Evolutionary conservation across 2,797 vertebrate species (phyloP), one percentile per base, ranked within the genome.

Genomic region (Florisuga fusca): DNA sequence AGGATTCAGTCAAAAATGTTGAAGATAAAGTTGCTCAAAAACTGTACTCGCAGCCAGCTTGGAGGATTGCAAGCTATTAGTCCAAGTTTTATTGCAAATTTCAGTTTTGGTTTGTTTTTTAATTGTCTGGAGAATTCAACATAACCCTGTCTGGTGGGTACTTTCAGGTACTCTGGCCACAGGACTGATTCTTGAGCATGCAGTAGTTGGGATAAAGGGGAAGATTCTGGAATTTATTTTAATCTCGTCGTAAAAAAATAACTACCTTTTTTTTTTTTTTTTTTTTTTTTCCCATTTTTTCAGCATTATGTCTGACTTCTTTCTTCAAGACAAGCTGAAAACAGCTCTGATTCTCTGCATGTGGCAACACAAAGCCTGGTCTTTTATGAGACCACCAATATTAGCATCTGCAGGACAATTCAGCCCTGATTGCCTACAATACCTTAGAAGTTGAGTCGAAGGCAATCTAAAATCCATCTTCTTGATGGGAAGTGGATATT

Each of bases 401-500:
- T 61, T 36, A 93, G 36, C 6, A n/a, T 89, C 55, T 87, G 73
- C 82, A 85, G 61, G 87, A 87, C 67, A 76, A 55, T 67, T 51
- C 84, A 67, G 84, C 1, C 3, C 84, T 68, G 63, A 81, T 21
- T 79, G 58, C 69, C 71, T 31, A 58, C 43, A 79, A 54, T 23
- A 55, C 45, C 33, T 54, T 29, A 77, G 16, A 68, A 84, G 66
- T 36, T 34, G 86, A 57, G 66, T 68, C 8, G 26, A 89, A 94
- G 71, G 78, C 81, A 93, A 94, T 55, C 43, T 62, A 58, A 67
- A 92, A 83, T 26, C 74, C 26, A 64, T 76, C 38, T 18, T 38
- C 38, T 58, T 45, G 67, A 43, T 1, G 66, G 18, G 57, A 45
- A 76, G 29, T 31, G 76, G 50, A 48, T 92, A 71, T 69, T 59